Base-by-base conservation (phyloP, 2,113 vertebrate species). In the Corvus hawaiiensis region DNA sequence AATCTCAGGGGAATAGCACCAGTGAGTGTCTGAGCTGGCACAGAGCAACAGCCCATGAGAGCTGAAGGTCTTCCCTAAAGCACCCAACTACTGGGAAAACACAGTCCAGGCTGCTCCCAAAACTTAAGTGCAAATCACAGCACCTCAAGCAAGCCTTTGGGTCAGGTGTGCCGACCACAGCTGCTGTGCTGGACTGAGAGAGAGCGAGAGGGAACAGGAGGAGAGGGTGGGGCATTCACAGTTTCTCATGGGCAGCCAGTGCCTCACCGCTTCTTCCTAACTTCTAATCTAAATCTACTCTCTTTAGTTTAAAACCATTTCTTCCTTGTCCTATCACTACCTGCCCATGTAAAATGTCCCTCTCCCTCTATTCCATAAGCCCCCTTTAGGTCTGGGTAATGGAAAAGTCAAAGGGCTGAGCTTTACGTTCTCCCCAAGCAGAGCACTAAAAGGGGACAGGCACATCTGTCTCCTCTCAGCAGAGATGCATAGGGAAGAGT, bases 121-220 rank as follows among this genome's bases (percentile, higher is more conserved):
- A 71, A 33, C 16, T 10, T 4, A 10, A 32, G 23, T n/a, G 15
- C 17, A 54, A 77, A 37, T 56, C 24, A 35, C 18, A 16, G 1
- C 16, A 16, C n/a, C 16, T 27, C 64, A 35, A 33, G n/a, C 2
- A 27, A 87, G 26, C 15, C 7, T 1, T 7, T 7, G 24, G 28
- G 30, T 41, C 20, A 5, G 3, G n/a, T 27, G 18, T 43, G 37
- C 61, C 3, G 3, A 4, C 16, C 5, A 5, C 1, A 0, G 43
- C 46, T 54, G 49, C 55, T 74, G 26, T 1, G 0, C 37, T 19
- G 56, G 61, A n/a, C 52, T 55, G 17, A 39, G 8, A 22, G 24
- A 71, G 24, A 64, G 33, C 21, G 1, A 17, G 28, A 86, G 27
- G 64, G 27, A 51, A 30, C 2, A 6, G 37, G 7, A 71, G 16